These are phyloP conservation scores for Lepeophtheirus nordmannii DNA, from an alignment of 2,888 invertebrate species.

Conservation along the genomic window DNA sequence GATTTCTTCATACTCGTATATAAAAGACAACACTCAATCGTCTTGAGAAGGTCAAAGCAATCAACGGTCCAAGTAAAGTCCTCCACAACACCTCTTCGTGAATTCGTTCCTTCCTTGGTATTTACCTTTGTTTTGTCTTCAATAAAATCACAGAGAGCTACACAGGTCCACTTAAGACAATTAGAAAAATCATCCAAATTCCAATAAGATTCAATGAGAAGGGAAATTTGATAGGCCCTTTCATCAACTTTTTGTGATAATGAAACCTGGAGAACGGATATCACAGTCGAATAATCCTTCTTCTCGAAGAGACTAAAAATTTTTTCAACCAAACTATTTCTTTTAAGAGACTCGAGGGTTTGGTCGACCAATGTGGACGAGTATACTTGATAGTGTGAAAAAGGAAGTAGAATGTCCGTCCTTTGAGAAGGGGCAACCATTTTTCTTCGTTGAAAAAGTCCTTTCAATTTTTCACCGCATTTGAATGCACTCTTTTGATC, in stretches of 20 bases:
- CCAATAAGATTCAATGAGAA: constrained; percentile 8
- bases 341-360: background rate
- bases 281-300: constrained; percentile 5
- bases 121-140: background rate
- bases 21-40: constrained; percentile 10
- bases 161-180: background rate
- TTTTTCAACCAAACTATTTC: background rate
- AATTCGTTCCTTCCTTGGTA: background rate
- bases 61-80: constrained; percentile 8
- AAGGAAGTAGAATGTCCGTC: background rate
- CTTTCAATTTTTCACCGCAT: background rate
- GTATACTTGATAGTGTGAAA: background rate
- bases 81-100: background rate
- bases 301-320: background rate
- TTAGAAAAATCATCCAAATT: background rate
- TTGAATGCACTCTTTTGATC: background rate
- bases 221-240: background rate
- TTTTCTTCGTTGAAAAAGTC: background rate
- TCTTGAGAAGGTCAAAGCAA: constrained; percentile 5
- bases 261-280: background rate
- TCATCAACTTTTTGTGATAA: background rate
- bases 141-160: constrained; percentile 7
- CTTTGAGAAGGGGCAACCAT: too few species aligned
- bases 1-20: background rate
- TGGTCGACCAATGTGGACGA: background rate